These are phyloP conservation scores for Lumbricus terrestris DNA, from an alignment of 2,888 invertebrate genomes.

Conservation along the genomic window DNA sequence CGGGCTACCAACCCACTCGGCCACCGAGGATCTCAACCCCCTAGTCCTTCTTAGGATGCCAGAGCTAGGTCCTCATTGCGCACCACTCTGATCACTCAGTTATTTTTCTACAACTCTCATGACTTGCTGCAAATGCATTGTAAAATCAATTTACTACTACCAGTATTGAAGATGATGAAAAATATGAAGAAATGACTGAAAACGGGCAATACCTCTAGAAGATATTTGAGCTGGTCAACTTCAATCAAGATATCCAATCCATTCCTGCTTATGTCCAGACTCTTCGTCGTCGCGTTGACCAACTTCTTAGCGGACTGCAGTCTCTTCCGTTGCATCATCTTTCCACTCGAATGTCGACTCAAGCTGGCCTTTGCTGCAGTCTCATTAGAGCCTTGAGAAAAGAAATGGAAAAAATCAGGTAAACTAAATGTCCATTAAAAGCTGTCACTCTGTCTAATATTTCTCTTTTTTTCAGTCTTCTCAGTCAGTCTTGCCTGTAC, in stretches of 20 bases:
- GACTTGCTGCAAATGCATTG: not conserved
- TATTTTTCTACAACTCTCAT: too few species aligned
- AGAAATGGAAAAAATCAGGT: not conserved
- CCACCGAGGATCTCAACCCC: too few species aligned
- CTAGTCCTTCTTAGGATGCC: too few species aligned
- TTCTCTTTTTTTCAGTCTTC: not conserved
- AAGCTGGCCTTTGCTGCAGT: not conserved
- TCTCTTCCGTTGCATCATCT: not conserved
- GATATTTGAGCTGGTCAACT: conserved; percentile 55
- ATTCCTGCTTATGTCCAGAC: conserved; percentile 11
- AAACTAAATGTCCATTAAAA: not conserved
- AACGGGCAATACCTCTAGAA: conserved; percentile 48
- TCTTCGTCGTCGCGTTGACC: conserved; percentile 35
- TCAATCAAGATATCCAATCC: conserved; percentile 47
- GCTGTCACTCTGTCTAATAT: not conserved
- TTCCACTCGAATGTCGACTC: not conserved
- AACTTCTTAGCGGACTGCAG: conserved; percentile 36
- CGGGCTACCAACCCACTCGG: too few species aligned
- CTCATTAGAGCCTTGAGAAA: not conserved
- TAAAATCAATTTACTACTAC: not conserved
- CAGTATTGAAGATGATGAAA: too few species aligned
- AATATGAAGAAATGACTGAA: not conserved
- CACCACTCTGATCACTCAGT: too few species aligned
- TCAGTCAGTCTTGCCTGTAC: not conserved
- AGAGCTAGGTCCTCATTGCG: too few species aligned